A percentile compares a stretch with the other conserved stretches of the same genome.
These are phyloP conservation scores for Cathartes aura DNA, from an alignment of 2,113 vertebrate genomes.

Conservation along the genomic window DNA sequence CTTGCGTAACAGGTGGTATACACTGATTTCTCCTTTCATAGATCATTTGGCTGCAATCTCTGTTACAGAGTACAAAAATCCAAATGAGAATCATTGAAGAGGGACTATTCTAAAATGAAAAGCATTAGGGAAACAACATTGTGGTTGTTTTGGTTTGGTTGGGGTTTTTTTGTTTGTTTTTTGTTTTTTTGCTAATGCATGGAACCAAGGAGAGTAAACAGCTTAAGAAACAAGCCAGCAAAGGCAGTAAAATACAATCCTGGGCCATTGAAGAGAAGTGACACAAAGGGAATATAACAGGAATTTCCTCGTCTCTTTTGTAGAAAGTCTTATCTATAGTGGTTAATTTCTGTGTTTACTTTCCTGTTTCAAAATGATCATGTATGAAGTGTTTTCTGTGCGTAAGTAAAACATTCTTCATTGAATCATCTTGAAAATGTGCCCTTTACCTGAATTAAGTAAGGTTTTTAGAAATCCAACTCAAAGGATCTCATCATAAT, in stretches of 20 bases:
- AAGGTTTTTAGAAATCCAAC: not conserved
- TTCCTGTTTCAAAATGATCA: not conserved
- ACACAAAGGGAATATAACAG: not conserved
- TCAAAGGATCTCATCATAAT: not conserved
- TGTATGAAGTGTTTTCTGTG: not conserved
- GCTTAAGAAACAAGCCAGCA: not conserved
- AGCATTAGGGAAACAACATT: not conserved
- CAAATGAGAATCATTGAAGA: slow-evolving; percentile 19
- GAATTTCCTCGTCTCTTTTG: not conserved
- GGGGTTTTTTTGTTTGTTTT: not conserved
- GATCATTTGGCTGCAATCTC: slow-evolving; percentile 39
- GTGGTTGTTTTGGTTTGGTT: not conserved
- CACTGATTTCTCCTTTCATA: slow-evolving; percentile 16
- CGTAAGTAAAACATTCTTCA: not conserved
- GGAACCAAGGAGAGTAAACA: not conserved
- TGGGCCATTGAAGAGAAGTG: not conserved
- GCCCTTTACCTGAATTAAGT: not conserved
- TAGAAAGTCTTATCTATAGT: not conserved
- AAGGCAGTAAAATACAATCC: not conserved
- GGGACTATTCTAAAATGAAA: not conserved
- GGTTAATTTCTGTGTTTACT: not conserved
- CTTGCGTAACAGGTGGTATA: not conserved
- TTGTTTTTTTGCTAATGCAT: not conserved
- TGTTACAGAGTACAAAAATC: slow-evolving; percentile 25
- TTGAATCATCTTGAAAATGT: not conserved